These are phyloP conservation scores for Lasioglossum zephyrum DNA, from an alignment of 2,888 invertebrate species.

Conservation along the genomic window DNA sequence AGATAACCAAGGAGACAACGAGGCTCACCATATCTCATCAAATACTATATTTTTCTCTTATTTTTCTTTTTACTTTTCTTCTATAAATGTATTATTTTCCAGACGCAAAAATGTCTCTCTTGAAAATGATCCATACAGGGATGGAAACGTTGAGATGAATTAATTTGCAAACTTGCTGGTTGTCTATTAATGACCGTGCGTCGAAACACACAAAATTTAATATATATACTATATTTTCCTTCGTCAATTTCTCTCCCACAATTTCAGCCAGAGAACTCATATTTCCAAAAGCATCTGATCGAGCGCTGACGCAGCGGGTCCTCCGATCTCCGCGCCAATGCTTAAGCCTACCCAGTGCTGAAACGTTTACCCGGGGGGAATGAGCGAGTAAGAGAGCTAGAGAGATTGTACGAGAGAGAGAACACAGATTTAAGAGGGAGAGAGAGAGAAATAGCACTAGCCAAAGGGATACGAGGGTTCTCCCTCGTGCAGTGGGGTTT, in stretches of 20 bases:
- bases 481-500: constrained; percentile 80
- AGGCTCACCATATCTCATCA: neutral
- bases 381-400: constrained; percentile 38
- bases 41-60: neutral
- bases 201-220: too few species aligned
- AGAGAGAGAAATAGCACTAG: constrained; percentile 51
- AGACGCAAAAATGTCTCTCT: too few species aligned
- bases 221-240: neutral
- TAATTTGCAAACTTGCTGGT: too few species aligned
- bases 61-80: too few species aligned
- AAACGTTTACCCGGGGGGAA: constrained; percentile 67
- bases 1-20: neutral
- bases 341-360: constrained; percentile 62
- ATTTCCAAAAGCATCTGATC: neutral
- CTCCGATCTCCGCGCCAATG: constrained; percentile 60
- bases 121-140: too few species aligned
- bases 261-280: neutral
- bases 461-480: constrained; percentile 67
- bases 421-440: neutral
- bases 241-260: neutral
- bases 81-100: too few species aligned
- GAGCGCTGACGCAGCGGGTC: constrained; percentile 1
- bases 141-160: too few species aligned
- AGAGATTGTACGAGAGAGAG: neutral
- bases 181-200: too few species aligned